A percentile compares a stretch with the other conserved stretches of the same genome.
phyloP scores from a whole-genome alignment of 1,140 invertebrate species.

The Lepidurus packardi region DNA sequence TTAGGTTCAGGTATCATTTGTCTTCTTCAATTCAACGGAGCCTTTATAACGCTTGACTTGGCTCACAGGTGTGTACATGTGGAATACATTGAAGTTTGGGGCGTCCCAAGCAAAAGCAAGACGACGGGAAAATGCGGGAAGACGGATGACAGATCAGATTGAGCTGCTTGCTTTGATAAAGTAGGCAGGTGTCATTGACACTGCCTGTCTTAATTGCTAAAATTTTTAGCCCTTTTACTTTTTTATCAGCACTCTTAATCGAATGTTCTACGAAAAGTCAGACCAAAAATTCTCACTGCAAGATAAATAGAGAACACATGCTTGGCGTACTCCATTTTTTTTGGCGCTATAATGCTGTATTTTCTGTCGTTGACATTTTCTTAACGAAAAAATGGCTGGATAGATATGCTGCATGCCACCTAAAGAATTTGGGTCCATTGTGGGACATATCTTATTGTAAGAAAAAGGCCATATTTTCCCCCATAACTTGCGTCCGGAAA shows the following conservation, averaged over 20 bases:
- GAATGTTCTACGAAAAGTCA: no score
- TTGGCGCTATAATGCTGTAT: no score
- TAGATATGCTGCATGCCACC: background rate
- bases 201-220: background rate
- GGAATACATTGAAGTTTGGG: background rate
- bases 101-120: background rate
- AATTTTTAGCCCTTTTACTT: background rate
- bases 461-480: background rate
- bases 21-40: background rate
- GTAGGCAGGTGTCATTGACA: background rate
- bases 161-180: background rate
- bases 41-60: constrained; percentile 4
- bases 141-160: constrained; percentile 1
- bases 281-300: no score
- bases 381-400: background rate
- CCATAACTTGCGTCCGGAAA: constrained; percentile 12
- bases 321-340: no score
- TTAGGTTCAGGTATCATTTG: background rate
- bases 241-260: background rate
- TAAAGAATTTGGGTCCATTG: background rate
- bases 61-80: background rate
- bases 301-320: no score
- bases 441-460: background rate
- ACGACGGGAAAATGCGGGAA: background rate
- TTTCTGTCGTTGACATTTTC: background rate